phyloP scores from a whole-genome alignment of 1,140 invertebrate genomes.

The Danaus melanippus region DNA sequence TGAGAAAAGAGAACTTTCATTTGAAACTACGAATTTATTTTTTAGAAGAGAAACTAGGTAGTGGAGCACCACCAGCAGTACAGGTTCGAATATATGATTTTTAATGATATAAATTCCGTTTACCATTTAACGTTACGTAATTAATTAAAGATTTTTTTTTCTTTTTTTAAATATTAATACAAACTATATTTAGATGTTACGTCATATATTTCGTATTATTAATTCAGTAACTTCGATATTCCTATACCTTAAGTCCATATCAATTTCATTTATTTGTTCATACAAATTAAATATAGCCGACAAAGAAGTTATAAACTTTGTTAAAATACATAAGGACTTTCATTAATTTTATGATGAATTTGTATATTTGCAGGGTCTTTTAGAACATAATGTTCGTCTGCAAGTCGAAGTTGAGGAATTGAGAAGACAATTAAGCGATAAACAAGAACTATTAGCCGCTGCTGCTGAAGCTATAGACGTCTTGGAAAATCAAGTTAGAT shows the following conservation, averaged over 20 bases:
- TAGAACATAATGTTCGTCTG: conserved; percentile 63
- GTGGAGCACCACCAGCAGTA: conserved; percentile 67
- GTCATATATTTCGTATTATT: too few relatives aligned
- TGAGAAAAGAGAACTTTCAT: conserved; percentile 94
- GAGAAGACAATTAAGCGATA: conserved; percentile 84
- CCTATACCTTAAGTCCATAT: too few relatives aligned
- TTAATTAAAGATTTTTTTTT: too few relatives aligned
- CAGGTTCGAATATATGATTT: conserved; percentile 73
- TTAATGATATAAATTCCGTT: neutral
- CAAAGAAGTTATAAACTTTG: too few relatives aligned
- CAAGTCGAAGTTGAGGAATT: conserved; percentile 85
- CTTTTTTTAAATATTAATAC: too few relatives aligned
- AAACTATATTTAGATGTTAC: too few relatives aligned
- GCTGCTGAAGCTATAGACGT: conserved; percentile 85
- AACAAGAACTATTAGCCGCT: conserved; percentile 86
- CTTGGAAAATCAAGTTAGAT: conserved; percentile 75
- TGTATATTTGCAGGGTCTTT: conserved; percentile 37
- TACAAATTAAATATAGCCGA: too few relatives aligned
- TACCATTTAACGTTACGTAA: too few relatives aligned
- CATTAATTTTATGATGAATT: neutral
- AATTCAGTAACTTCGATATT: too few relatives aligned
- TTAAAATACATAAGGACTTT: too few relatives aligned
- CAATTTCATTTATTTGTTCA: too few relatives aligned
- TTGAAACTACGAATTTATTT: conserved; percentile 92
- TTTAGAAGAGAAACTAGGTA: conserved; percentile 86